These are phyloP conservation scores for Hydrochoerus hydrochaeris DNA, from an alignment of 2,113 vertebrate genomes.

Conservation along the genomic window DNA sequence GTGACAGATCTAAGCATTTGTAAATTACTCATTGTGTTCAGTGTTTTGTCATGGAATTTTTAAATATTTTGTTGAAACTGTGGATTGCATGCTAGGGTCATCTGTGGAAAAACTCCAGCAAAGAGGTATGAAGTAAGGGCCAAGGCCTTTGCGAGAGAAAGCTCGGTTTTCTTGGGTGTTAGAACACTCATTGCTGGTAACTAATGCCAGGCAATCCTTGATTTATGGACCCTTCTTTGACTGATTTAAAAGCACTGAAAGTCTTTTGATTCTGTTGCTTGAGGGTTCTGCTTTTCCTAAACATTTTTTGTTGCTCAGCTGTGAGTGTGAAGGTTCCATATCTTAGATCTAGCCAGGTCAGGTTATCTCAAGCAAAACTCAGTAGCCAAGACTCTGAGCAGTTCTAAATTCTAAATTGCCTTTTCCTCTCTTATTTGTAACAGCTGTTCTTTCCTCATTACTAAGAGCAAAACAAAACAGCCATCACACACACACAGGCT, in stretches of 20 bases:
- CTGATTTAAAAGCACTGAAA: conserved; percentile 11
- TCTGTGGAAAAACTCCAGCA: not conserved
- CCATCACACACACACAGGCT: not conserved
- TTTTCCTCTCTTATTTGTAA: conserved; percentile 32
- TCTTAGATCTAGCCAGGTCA: not conserved
- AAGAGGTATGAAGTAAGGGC: not conserved
- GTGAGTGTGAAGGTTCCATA: not conserved
- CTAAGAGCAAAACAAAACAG: not conserved
- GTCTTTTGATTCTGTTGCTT: not conserved
- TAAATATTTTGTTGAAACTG: not conserved
- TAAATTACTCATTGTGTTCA: not conserved
- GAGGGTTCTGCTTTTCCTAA: conserved; percentile 12
- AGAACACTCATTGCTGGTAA: not conserved
- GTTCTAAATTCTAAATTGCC: not conserved
- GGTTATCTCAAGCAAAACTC: conserved; percentile 27
- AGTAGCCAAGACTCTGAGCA: not conserved
- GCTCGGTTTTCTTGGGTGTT: not conserved
- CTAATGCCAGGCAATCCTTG: not conserved
- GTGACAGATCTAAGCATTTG: not conserved
- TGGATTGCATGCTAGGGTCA: not conserved
- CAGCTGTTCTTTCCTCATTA: conserved; percentile 5
- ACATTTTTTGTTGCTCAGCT: not conserved
- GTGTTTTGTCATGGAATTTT: not conserved
- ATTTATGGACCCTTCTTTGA: not conserved
- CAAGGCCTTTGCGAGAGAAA: not conserved